Evolutionary conservation across 2,888 invertebrate genomes (phyloP).

Genomic region (Lamproptera curius): DNA sequence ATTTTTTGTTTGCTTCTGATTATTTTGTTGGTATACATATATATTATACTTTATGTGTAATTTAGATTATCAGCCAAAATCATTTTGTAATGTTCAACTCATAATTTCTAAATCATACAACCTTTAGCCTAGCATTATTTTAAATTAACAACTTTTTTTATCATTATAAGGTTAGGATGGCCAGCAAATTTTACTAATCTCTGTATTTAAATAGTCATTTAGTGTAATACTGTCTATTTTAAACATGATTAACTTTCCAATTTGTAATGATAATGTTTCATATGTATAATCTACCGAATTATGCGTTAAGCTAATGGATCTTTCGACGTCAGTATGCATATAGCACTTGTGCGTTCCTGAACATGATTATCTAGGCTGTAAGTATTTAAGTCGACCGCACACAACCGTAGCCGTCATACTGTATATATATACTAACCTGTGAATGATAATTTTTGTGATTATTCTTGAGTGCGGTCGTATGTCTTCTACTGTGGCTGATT

Average conservation of each 20-base stretch:
- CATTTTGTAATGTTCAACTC: too few relatives aligned
- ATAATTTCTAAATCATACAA: too few relatives aligned
- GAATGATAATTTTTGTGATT: slow-evolving; percentile 8
- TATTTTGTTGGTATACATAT: background rate
- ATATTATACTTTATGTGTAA: background rate
- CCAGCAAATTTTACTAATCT: slow-evolving; percentile 2
- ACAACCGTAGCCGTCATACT: slow-evolving; percentile 8
- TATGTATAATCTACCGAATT: slow-evolving; percentile 9
- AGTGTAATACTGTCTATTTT: slow-evolving; percentile 4
- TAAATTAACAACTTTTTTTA: background rate
- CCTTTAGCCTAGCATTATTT: background rate
- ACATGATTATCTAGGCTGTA: background rate
- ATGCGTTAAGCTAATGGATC: background rate
- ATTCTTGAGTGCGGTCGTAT: slow-evolving; percentile 35
- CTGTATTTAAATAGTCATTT: slow-evolving; percentile 5
- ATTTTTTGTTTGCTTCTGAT: too few relatives aligned
- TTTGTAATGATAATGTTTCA: slow-evolving; percentile 2
- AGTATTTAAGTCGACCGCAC: slow-evolving; percentile 2
- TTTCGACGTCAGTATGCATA: background rate
- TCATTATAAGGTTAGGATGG: slow-evolving; percentile 3
- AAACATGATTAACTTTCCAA: background rate
- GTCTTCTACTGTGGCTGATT: slow-evolving; percentile 59
- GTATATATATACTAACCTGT: slow-evolving; percentile 9
- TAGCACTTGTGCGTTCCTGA: background rate
- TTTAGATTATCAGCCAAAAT: background rate